Evolutionary conservation across 2,113 vertebrate species (phyloP).

Genomic region (Scomber japonicus): DNA sequence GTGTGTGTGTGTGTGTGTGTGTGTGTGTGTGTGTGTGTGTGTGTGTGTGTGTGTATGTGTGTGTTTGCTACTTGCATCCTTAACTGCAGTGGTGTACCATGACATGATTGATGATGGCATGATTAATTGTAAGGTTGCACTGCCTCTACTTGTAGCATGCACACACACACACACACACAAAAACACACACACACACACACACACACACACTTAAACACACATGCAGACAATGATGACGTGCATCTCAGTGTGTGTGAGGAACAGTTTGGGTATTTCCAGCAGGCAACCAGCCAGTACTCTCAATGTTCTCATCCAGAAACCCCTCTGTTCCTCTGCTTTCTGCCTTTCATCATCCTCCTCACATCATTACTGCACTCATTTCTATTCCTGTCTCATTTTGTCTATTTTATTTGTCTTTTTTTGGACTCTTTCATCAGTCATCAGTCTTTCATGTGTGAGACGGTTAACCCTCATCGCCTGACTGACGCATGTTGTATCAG

Average conservation of each 20-base stretch:
- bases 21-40: neutral
- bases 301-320: constrained; percentile 48
- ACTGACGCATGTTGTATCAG: neutral
- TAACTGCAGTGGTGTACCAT: neutral
- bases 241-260: constrained; percentile 64
- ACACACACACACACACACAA: neutral
- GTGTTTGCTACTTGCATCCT: neutral
- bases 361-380: constrained; percentile 17
- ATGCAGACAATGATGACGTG: constrained; percentile 54
- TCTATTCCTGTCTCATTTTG: neutral
- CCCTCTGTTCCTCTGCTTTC: constrained; percentile 49
- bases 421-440: neutral
- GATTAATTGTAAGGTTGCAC: constrained; percentile 26
- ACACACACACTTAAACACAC: constrained; percentile 34
- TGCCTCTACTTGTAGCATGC: neutral
- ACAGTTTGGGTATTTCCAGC: constrained; percentile 75
- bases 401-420: neutral
- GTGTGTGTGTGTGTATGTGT: neutral
- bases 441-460: fast-evolving
- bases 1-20: neutral
- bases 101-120: constrained; percentile 39
- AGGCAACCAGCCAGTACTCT: constrained; percentile 63
- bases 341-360: constrained; percentile 38
- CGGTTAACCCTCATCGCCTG: neutral
- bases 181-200: neutral